Percentiles rank a stretch among this genome's conserved stretches.
These are phyloP conservation scores for Hypolimnas misippus DNA, from an alignment of 2,888 invertebrate genomes.

Conservation along the genomic window DNA sequence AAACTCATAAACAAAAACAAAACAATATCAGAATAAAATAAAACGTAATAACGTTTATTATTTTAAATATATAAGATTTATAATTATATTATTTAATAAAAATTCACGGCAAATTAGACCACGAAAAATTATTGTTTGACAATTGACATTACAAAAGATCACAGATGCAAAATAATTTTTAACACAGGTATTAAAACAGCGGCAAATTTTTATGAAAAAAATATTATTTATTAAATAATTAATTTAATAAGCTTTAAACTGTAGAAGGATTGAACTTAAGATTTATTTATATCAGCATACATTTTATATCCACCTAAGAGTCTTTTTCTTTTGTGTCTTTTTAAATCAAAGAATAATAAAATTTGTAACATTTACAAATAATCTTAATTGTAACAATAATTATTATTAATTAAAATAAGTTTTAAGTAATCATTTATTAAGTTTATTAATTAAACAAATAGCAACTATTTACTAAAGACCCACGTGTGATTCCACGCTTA, in stretches of 20 bases:
- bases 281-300: not conserved
- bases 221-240: not conserved
- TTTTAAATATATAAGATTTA: conserved; percentile 14
- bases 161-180: conserved; percentile 24
- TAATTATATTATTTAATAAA: conserved; percentile 25
- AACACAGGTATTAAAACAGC: not conserved
- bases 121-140: conserved; percentile 46
- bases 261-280: not conserved
- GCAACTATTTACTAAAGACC: conserved; percentile 23
- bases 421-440: not conserved
- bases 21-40: conserved; percentile 22
- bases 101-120: conserved; percentile 39
- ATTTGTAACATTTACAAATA: not conserved
- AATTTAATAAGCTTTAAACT: not conserved
- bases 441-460: conserved; percentile 1
- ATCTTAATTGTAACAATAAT: not conserved
- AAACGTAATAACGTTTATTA: conserved; percentile 16
- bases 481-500: conserved; percentile 50
- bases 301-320: too few relatives aligned
- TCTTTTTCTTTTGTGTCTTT: too few relatives aligned
- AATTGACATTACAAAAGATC: conserved; percentile 42
- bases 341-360: not conserved
- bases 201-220: not conserved
- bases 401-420: not conserved
- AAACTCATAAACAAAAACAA: conserved; percentile 20